phyloP scores from a whole-genome alignment of 1,140 invertebrate species.

The Bombus breviceps region DNA sequence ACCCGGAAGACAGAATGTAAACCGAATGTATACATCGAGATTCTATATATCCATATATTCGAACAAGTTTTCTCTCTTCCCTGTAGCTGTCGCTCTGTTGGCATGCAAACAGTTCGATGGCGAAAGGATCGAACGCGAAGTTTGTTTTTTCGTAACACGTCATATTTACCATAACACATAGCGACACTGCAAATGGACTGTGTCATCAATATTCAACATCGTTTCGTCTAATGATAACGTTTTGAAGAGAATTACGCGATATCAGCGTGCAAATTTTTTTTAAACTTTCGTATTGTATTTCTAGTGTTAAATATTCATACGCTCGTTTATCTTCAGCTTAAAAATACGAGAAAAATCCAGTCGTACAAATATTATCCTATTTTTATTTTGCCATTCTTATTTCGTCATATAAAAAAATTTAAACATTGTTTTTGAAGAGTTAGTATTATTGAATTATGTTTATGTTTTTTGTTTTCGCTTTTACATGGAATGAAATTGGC shows the following conservation, averaged over 20 bases:
- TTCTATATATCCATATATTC: not conserved
- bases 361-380: not conserved
- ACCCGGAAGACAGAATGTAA: slow-evolving; percentile 26
- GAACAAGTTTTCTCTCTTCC: not conserved
- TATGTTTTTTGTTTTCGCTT: not conserved
- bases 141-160: not conserved
- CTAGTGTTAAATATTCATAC: not conserved
- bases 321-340: not conserved
- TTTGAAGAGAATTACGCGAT: not conserved
- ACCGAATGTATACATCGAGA: not conserved
- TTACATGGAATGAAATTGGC: not conserved
- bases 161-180: not conserved
- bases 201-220: slow-evolving; percentile 16
- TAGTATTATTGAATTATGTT: too few species aligned
- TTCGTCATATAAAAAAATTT: too few species aligned
- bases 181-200: not conserved
- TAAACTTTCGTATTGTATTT: not conserved
- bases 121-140: not conserved
- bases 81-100: not conserved
- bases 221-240: not conserved
- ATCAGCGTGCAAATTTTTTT: not conserved
- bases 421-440: too few species aligned
- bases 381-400: too few species aligned
- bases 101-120: slow-evolving; percentile 10
- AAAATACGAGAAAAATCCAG: not conserved